Conservation (phyloP, 2,797 vertebrate genomes). For the Hylomyscus alleni region DNA sequence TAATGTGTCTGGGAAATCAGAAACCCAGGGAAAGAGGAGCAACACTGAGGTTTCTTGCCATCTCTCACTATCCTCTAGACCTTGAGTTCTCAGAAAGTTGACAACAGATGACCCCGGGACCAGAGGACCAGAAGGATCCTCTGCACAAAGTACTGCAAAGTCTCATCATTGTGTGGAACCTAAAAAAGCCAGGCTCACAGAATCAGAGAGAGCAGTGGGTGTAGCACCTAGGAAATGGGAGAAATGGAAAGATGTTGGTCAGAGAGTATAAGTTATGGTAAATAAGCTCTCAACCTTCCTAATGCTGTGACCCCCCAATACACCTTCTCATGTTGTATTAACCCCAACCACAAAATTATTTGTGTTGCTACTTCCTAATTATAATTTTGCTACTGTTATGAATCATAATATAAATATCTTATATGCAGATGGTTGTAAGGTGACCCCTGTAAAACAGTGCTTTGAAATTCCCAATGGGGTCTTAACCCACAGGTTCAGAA, state of each 20-base stretch:
- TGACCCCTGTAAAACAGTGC: background rate
- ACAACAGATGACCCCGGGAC: background rate
- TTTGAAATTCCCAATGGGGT: background rate
- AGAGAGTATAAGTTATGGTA: background rate
- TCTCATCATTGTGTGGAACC: background rate
- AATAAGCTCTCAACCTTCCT: background rate
- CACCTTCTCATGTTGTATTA: background rate
- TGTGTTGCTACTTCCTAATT: background rate
- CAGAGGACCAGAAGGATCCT: background rate
- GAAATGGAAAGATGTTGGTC: background rate
- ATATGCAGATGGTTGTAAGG: background rate
- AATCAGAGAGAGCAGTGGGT: background rate
- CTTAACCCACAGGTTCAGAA: background rate
- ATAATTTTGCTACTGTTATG: background rate
- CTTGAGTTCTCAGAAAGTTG: background rate
- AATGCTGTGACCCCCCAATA: background rate
- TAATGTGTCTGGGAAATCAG: constrained; percentile 18
- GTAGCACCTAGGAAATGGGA: background rate
- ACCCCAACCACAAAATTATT: too few species aligned
- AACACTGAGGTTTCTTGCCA: background rate
- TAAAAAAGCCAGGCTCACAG: background rate
- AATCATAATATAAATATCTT: background rate
- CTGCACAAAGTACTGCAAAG: background rate
- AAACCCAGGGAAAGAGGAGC: background rate
- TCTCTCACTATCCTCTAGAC: background rate